phyloP scores from a whole-genome alignment of 2,888 invertebrate species.

The Margaritifera margaritifera region DNA sequence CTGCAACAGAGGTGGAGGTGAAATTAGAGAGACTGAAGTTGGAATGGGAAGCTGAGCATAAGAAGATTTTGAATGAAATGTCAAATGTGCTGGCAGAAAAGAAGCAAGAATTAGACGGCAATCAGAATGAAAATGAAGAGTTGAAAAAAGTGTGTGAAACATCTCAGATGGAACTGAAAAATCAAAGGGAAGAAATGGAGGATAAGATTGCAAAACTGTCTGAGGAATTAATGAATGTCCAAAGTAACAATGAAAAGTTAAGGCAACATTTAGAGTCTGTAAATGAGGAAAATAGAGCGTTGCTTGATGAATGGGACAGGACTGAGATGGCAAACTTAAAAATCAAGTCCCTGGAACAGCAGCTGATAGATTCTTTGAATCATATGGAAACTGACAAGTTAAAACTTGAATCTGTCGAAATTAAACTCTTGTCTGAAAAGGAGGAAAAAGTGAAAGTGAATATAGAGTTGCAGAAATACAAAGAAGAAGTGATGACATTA shows the following conservation, averaged over 20 bases:
- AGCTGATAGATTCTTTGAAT: neutral
- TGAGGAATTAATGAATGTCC: constrained; percentile 8
- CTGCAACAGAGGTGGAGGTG: no score
- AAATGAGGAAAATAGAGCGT: constrained; percentile 1
- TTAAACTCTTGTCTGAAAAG: no score
- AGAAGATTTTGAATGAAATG: constrained; percentile 9
- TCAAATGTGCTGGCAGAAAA: constrained; percentile 12
- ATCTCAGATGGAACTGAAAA: constrained; percentile 12
- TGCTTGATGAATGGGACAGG: neutral
- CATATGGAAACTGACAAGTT: neutral
- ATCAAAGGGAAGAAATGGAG: constrained; percentile 15
- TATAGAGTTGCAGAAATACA: constrained; percentile 6
- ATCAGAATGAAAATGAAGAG: constrained; percentile 12
- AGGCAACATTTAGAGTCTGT: neutral
- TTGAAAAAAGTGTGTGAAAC: constrained; percentile 15
- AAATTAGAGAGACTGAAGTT: neutral
- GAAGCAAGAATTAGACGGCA: constrained; percentile 9
- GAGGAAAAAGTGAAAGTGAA: constrained; percentile 5
- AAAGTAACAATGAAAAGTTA: constrained; percentile 5
- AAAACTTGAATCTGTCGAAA: constrained; percentile 1
- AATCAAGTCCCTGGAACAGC: neutral
- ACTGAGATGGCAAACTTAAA: constrained; percentile 4
- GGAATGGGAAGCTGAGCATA: constrained; percentile 7
- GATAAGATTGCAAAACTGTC: constrained; percentile 14
- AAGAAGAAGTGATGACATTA: constrained; percentile 10